These are phyloP conservation scores for Caradrina kadenii DNA, from an alignment of 2,888 invertebrate species.

Conservation along the genomic window DNA sequence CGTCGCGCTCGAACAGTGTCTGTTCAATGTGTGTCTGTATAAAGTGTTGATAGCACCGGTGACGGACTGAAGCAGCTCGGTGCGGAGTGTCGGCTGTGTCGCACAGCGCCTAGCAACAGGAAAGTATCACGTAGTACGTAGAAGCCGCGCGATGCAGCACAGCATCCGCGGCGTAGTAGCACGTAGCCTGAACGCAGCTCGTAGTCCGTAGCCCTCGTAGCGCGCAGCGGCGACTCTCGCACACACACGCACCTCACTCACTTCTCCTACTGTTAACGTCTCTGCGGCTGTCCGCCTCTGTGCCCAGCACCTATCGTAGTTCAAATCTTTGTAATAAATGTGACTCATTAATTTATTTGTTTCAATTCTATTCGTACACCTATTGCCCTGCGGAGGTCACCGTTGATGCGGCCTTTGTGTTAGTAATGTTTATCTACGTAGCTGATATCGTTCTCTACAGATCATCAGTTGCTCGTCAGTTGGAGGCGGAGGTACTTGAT, in stretches of 20 bases:
- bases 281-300: constrained; percentile 6
- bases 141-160: constrained; percentile 9
- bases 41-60: constrained; percentile 19
- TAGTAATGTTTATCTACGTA: not conserved
- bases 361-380: constrained; percentile 23
- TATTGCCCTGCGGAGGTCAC: not conserved
- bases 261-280: constrained; percentile 1
- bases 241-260: constrained; percentile 33
- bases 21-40: constrained; percentile 22
- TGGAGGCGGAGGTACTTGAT: not conserved
- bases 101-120: constrained; percentile 4
- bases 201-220: constrained; percentile 48
- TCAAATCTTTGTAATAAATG: constrained; percentile 41
- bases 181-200: constrained; percentile 26
- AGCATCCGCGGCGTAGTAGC: constrained; percentile 24
- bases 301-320: constrained; percentile 1
- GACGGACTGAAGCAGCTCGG: constrained; percentile 21
- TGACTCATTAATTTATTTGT: constrained; percentile 21
- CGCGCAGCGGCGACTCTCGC: constrained; percentile 41
- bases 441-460: not conserved
- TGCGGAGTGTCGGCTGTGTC: not conserved
- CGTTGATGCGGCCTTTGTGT: not conserved
- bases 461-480: not conserved
- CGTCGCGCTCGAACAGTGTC: too few species aligned
- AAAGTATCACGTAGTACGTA: constrained; percentile 22